Conservation (phyloP, 2,888 invertebrate species). For the Eurois occulta region DNA sequence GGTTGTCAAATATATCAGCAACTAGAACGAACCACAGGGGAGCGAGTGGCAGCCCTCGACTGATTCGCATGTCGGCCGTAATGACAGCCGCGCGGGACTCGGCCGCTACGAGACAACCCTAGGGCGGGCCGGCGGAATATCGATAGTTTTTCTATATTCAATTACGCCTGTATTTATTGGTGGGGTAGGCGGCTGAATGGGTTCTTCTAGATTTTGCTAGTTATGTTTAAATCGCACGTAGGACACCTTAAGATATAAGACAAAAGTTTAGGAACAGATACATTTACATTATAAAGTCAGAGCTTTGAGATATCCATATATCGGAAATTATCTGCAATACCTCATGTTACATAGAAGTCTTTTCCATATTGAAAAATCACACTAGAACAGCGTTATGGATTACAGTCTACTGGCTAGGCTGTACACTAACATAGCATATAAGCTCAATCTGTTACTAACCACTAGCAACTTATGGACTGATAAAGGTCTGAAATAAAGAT, state of each 20-base stretch:
- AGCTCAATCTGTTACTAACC: too few species aligned
- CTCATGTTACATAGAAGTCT: neutral
- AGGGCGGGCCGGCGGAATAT: slow-evolving; percentile 13
- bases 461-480: too few species aligned
- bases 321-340: neutral
- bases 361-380: neutral
- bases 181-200: neutral
- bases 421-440: too few species aligned
- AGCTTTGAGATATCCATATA: neutral
- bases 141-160: slow-evolving; percentile 21
- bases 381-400: neutral
- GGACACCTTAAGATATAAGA: too few species aligned
- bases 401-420: neutral
- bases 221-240: neutral
- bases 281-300: too few species aligned
- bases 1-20: slow-evolving; percentile 19
- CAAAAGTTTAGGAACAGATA: too few species aligned
- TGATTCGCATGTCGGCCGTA: slow-evolving; percentile 33
- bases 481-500: too few species aligned
- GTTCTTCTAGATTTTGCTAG: neutral
- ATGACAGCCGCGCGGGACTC: slow-evolving; percentile 33
- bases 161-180: neutral
- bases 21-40: neutral
- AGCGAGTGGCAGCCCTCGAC: slow-evolving; percentile 25
- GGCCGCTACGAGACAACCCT: slow-evolving; percentile 8